Evolutionary conservation across 2,888 invertebrate genomes (phyloP), one percentile per base, ranked within the genome.

Genomic region (Plagodis pulveraria): DNA sequence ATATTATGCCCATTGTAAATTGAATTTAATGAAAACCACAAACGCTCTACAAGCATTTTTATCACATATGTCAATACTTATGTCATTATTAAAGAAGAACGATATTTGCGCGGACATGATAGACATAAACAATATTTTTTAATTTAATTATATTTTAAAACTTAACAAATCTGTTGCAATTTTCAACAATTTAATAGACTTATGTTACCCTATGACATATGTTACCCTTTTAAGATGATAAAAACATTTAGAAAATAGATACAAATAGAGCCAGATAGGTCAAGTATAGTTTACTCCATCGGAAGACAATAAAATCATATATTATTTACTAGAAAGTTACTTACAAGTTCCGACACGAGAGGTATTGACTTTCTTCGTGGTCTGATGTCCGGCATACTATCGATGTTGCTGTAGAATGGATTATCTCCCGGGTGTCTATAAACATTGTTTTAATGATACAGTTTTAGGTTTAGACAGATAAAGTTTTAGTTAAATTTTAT

Each of bases 401-500:
- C 99, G 93, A 99, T 99, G 90, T 98, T 98, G 91, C 98, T 99
- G 95, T 99, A 99, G 94, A 99, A 99, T 8, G 99, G 98, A 93
- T 99, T 99, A 93, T 99, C 98, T 72, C 98, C 97, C 22, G 98
- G 97, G 82, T 97, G 97, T 73, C 96, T 96, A 93, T 62, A 72
- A 76, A 58, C 47, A 65, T 55, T 55, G 10, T 40, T 11, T 58
- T 11, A 22, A 11, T 41, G 32, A 42, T 56, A 49, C 22, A 54
- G 38, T 41, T 22, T 22, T n/a, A 48, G 51, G 38, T 10, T 9
- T 52, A 12, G 35, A 7, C 6, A 1, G 22, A 22, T 22, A 22
- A 22, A 22, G 4, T 2, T 2, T 22, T 2, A 22, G 22, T 22
- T 22, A 22, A 22, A 22, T 22, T 22, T 22, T 2, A 22, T 22